These are phyloP conservation scores for Prosopocoilus inquinatus DNA, from an alignment of 2,888 invertebrate genomes.

Conservation along the genomic window DNA sequence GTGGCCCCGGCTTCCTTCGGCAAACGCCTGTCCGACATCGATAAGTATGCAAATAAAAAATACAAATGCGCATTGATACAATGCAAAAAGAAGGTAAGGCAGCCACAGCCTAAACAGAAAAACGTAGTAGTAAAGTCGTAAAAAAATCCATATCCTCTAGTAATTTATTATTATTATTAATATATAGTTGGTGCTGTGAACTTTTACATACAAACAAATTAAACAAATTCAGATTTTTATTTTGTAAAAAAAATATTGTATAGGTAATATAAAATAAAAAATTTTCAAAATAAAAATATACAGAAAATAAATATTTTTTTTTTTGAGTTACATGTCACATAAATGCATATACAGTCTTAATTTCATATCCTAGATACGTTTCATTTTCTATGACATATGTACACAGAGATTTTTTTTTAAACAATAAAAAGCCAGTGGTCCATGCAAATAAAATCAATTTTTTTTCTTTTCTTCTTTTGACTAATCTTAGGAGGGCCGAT, in stretches of 20 bases:
- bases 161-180: conserved; percentile 17
- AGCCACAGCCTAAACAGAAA: conserved; percentile 9
- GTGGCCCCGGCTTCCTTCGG: conserved; percentile 43
- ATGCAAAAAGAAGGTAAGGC: conserved; percentile 39
- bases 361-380: conserved; percentile 40
- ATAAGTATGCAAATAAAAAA: conserved; percentile 43
- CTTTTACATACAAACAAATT: conserved; percentile 10
- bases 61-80: conserved; percentile 46
- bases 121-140: conserved; percentile 19
- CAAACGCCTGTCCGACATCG: conserved; percentile 42
- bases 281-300: conserved; percentile 28
- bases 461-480: no score
- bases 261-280: conserved; percentile 40
- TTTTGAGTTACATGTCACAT: conserved; percentile 29
- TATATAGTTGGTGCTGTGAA: conserved; percentile 21
- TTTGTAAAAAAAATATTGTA: conserved; percentile 37
- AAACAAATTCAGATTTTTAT: conserved; percentile 21
- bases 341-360: conserved; percentile 47
- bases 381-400: conserved; percentile 17
- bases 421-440: no score
- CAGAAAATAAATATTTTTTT: conserved; percentile 24
- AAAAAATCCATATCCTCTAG: conserved; percentile 19
- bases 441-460: no score
- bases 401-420: conserved; percentile 13
- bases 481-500: not conserved